A percentile compares a stretch with the other conserved stretches of the same genome.
These are phyloP conservation scores for Ophion obscuratus DNA, from an alignment of 2,888 invertebrate genomes.

Conservation along the genomic window DNA sequence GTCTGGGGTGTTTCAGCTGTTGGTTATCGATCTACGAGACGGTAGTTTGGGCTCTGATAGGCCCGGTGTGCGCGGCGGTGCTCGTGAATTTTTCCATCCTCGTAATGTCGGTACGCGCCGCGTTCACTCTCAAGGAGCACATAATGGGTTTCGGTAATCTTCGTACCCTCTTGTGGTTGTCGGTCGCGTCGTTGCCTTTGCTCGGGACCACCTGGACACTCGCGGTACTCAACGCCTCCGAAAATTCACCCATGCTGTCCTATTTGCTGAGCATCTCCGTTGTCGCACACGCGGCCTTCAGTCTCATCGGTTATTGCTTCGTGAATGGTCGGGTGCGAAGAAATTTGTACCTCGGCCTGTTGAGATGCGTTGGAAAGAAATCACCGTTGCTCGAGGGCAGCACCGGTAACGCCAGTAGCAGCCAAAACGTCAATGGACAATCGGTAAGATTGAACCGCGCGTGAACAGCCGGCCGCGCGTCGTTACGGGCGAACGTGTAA, in stretches of 20 bases:
- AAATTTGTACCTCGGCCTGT: constrained; percentile 89
- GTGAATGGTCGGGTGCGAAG: constrained; percentile 93
- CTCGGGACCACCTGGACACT: constrained; percentile 94
- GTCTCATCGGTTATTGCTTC: constrained; percentile 94
- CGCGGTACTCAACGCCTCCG: constrained; percentile 91
- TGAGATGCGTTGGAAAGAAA: constrained; percentile 92
- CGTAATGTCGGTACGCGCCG: constrained; percentile 94
- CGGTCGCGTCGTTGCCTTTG: constrained; percentile 93
- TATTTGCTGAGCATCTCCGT: constrained; percentile 92
- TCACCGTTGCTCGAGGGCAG: constrained; percentile 92
- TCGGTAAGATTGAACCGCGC: constrained; percentile 83
- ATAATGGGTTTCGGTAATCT: constrained; percentile 89
- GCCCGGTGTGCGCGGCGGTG: constrained; percentile 93
- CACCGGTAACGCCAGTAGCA: constrained; percentile 89
- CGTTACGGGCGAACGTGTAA: background rate
- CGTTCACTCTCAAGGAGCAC: constrained; percentile 95
- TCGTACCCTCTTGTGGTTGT: constrained; percentile 94
- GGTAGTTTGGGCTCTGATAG: constrained; percentile 97
- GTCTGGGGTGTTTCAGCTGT: constrained; percentile 87
- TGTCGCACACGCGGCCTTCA: constrained; percentile 92
- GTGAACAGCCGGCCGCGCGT: no score
- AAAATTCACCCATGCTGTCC: constrained; percentile 89
- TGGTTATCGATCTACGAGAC: constrained; percentile 97
- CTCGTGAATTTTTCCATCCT: constrained; percentile 92
- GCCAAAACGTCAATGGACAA: constrained; percentile 89